Evolutionary conservation across 2,797 vertebrate species (phyloP), one percentile per base, ranked within the genome.

Genomic region (Selene dorsalis): DNA sequence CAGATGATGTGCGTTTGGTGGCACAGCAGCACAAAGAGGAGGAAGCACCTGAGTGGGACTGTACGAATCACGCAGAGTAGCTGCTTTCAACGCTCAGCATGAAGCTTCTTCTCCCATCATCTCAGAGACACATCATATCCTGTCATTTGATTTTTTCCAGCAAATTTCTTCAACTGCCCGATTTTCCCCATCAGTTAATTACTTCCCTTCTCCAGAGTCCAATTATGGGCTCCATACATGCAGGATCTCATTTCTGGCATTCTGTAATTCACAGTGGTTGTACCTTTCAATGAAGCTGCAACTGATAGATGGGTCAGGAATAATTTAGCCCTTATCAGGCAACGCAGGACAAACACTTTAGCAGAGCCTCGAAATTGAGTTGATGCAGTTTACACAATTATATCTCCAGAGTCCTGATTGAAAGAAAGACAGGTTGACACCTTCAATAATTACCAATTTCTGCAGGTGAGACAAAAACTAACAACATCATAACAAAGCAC

Each of bases 171-270:
- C 41, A 55, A 65, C 8, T 39, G 45, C 56, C 2, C 20, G 4
- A 22, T 75, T 77, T 20, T 58, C 58, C 61, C 12, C 63, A 10
- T 20, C 57, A 82, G 73, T 74, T 86, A 79, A 90, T 82, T 83
- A 52, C 72, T 60, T 85, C 26, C 53, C 22, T 70, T 87, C 78
- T 83, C 79, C 67, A 10, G 67, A 81, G 89, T 71, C 82, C 78
- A 91, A 91, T 89, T 93, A 89, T 69, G 50, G 59, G 68, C 52
- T 83, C 47, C 64, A 55, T 89, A 80, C 72, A 55, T 76, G 82
- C 77, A 82, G 64, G 61, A n/a, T 82, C 61, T 75, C 52, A 68
- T 87, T 80, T 73, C 52, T 61, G 39, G n/a, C 66, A 48, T 63
- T 75, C 78, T 79, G 58, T 55, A 68, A 75, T 75, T 83, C 79